These are phyloP conservation scores for Scopus umbretta DNA, from an alignment of 2,113 vertebrate genomes.

Conservation along the genomic window DNA sequence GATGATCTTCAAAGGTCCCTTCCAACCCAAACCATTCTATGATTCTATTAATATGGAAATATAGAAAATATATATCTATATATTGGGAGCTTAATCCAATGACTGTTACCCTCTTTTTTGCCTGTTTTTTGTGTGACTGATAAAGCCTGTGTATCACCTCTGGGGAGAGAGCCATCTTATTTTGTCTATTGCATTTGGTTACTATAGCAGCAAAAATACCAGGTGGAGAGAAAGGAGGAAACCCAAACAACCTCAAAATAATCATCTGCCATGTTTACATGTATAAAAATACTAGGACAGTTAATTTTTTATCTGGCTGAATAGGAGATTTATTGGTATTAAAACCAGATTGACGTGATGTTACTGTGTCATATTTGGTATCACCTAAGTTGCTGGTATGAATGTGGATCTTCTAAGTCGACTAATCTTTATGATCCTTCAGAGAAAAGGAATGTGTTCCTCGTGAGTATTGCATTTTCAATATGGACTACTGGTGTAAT, in stretches of 20 bases:
- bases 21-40: too few species aligned
- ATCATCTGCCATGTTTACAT: constrained; percentile 25
- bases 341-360: neutral
- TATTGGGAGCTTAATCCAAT: neutral
- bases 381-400: neutral
- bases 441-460: neutral
- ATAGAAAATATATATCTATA: neutral
- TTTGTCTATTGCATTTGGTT: constrained; percentile 73
- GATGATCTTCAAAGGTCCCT: too few species aligned
- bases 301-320: neutral
- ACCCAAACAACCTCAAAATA: neutral
- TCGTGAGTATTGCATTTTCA: neutral
- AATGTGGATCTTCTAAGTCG: neutral
- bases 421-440: neutral
- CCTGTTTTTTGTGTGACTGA: neutral
- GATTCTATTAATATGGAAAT: neutral
- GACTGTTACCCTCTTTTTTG: neutral
- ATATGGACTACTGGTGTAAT: neutral
- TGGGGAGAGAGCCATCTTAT: constrained; percentile 37
- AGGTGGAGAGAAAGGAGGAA: neutral
- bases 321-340: neutral
- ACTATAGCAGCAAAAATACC: constrained; percentile 74
- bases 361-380: neutral
- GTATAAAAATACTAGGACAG: neutral
- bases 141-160: neutral